Evolutionary conservation across 1,140 invertebrate species (phyloP), one percentile per base, ranked within the genome.

Genomic region (Rhysida immarginata): DNA sequence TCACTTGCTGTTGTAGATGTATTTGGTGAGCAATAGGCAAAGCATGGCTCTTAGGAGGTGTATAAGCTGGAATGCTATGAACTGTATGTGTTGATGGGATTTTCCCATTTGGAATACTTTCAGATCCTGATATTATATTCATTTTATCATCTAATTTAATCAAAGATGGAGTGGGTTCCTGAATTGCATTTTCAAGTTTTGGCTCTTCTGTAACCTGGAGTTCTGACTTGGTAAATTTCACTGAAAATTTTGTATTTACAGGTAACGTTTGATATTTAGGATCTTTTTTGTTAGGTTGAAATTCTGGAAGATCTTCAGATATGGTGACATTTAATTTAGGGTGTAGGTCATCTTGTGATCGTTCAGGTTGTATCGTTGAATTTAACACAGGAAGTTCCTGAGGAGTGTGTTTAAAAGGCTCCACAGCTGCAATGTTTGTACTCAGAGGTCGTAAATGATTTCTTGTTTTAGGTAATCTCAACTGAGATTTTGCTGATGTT

Each of bases 231-330:
- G 54, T 57, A 24, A 65, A 62, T n/a, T 59, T 62, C 1, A 60
- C 45, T 27, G 63, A 55, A 52, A 88, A 86, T 69, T 89, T 87
- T 5, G 85, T 85, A 61, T 88, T 89, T 67, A 88, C 88, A 46
- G 89, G 89, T 66, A 93, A 75, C 20, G 87, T 91, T 73, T 95
- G 89, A 75, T 93, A 93, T 70, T 93, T 93, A 0, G 88, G 86
- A 69, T 94, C 87, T 49, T 83, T 85, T 70, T 92, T 93, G 62
- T 81, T 84, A n/a, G 80, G 71, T 2, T 66, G 66, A 61, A 78
- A 76, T 56, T 69, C 64, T 20, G 61, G 56, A 13, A 66, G 42
- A 54, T 66, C 66, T 23, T 65, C 64, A 11, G 60, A 59, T 2
- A 44, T 54, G 23, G 23, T 41, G 14, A 18, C 26, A 18, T 20